Conservation (phyloP, 2,113 vertebrate genomes). For the Peromyscus maniculatus region DNA sequence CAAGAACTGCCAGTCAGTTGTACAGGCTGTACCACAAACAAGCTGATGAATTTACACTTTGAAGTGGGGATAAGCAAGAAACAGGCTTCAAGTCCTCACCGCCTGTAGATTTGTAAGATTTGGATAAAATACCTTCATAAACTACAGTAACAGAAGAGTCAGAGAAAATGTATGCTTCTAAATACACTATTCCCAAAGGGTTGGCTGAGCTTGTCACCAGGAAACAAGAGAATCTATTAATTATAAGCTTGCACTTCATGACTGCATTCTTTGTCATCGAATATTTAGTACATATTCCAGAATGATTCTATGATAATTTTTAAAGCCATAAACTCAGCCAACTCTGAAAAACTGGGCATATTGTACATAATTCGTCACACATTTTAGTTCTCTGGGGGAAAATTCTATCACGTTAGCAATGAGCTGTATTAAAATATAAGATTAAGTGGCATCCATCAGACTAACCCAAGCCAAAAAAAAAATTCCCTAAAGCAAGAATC, state of each 20-base stretch:
- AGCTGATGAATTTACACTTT: constrained; percentile 34
- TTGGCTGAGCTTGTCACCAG: constrained; percentile 15
- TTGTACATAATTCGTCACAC: constrained; percentile 22
- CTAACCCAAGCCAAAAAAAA: constrained; percentile 66
- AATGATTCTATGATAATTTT: constrained; percentile 59
- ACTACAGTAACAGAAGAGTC: not conserved
- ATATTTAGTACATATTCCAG: constrained; percentile 40
- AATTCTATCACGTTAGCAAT: constrained; percentile 38
- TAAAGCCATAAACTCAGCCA: constrained; percentile 45
- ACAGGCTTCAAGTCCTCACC: constrained; percentile 1
- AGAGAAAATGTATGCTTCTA: not conserved
- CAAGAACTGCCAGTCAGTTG: constrained; percentile 42
- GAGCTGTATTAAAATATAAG: constrained; percentile 51
- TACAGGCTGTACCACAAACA: constrained; percentile 64
- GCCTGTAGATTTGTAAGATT: not conserved
- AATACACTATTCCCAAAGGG: not conserved
- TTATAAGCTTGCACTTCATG: constrained; percentile 23
- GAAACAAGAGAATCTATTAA: constrained; percentile 50
- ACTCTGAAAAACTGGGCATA: constrained; percentile 61
- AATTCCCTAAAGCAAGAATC: constrained; percentile 47
- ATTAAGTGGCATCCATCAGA: constrained; percentile 54
- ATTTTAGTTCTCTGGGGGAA: constrained; percentile 58
- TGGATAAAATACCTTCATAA: not conserved
- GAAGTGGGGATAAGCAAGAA: not conserved
- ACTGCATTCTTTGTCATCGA: constrained; percentile 34